Percentiles rank a stretch among this genome's conserved stretches.
Conservation (phyloP, 2,113 vertebrate species). For the Apodemus sylvaticus region DNA sequence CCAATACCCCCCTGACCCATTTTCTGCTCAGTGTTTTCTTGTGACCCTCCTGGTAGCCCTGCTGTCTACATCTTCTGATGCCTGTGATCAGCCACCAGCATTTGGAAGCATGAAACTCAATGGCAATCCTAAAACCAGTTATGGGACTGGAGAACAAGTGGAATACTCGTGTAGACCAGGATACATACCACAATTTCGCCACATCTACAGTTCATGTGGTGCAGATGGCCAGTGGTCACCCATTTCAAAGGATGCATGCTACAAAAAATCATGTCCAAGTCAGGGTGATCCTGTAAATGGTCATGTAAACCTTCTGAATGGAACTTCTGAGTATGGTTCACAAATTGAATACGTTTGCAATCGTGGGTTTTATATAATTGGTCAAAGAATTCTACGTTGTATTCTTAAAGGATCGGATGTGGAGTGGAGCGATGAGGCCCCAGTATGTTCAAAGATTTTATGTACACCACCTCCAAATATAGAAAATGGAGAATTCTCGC, state of each 20-base stretch:
- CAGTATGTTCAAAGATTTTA: not conserved
- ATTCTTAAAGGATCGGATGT: not conserved
- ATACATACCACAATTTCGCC: rapidly evolving
- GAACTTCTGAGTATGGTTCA: not conserved
- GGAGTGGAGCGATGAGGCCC: not conserved
- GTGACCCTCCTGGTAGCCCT: not conserved
- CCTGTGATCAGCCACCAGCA: not conserved
- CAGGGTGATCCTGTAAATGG: not conserved
- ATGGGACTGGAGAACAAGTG: not conserved
- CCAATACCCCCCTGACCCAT: rapidly evolving
- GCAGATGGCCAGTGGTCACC: not conserved
- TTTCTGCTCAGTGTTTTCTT: not conserved
- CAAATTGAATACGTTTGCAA: constrained; percentile 21
- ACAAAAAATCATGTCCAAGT: not conserved
- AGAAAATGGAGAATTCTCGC: not conserved
- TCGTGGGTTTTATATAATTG: not conserved
- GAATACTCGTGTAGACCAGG: not conserved
- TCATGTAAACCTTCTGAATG: not conserved
- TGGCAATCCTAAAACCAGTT: rapidly evolving
- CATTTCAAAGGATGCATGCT: not conserved
- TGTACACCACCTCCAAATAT: not conserved
- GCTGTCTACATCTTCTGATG: not conserved
- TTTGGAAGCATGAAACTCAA: not conserved
- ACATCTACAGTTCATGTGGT: not conserved
- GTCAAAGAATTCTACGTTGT: not conserved